Evolutionary conservation across 2,888 invertebrate species (phyloP).

Genomic region (Lasioglossum calceatum): DNA sequence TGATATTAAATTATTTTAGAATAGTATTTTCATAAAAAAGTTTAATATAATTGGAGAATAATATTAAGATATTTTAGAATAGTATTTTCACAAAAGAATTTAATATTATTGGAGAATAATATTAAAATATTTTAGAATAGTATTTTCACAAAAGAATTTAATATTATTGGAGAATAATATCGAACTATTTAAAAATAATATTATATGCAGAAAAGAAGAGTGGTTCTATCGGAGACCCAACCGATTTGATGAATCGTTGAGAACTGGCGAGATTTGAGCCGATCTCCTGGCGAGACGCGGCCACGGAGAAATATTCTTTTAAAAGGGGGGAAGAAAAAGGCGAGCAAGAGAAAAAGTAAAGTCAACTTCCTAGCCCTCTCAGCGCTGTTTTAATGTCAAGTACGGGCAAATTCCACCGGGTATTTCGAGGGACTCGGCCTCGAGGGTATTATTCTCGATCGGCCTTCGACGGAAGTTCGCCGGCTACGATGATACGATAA

Average conservation of each 20-base stretch:
- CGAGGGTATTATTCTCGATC: constrained; percentile 65
- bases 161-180: too few species aligned
- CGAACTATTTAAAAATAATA: too few species aligned
- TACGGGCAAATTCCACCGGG: constrained; percentile 58
- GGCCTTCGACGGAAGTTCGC: constrained; percentile 61
- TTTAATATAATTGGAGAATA: too few species aligned
- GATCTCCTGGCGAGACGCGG: constrained; percentile 39
- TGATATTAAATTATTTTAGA: too few species aligned
- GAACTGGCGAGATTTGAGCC: constrained; percentile 54
- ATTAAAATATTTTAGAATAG: too few species aligned
- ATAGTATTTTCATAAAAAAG: too few species aligned
- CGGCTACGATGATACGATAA: constrained; percentile 53
- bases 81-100: too few species aligned
- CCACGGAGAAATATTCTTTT: constrained; percentile 8
- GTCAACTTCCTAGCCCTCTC: constrained; percentile 35
- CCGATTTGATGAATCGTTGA: constrained; percentile 37
- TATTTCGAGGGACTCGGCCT: constrained; percentile 61
- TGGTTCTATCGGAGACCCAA: background rate
- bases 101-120: too few species aligned
- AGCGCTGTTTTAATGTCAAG: constrained; percentile 65
- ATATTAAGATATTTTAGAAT: too few species aligned
- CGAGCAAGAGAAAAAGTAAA: constrained; percentile 34
- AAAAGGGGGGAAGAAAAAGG: background rate
- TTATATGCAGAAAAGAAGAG: too few species aligned
- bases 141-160: too few species aligned